phyloP scores from a whole-genome alignment of 1,140 invertebrate species.

The Drosophila prosaltans region DNA sequence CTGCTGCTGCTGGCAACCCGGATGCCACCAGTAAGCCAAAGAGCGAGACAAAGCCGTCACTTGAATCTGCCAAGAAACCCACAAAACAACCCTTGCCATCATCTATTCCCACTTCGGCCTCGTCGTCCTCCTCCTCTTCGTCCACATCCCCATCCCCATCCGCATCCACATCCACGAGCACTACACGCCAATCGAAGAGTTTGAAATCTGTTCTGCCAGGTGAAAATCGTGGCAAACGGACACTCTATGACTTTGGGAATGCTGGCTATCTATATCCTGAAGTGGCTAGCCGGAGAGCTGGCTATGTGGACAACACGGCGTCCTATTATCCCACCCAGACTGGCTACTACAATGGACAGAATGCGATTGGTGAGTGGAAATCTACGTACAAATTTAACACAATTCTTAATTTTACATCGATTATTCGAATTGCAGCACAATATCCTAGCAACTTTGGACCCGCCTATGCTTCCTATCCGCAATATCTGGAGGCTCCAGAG shows the following conservation, averaged over 20 bases:
- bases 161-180: constrained; percentile 17
- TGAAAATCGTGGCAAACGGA: constrained; percentile 78
- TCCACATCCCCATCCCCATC: constrained; percentile 10
- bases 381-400: too few species aligned
- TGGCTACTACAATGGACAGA: constrained; percentile 73
- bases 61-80: constrained; percentile 26
- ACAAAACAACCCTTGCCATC: constrained; percentile 42
- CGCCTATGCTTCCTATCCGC: constrained; percentile 82
- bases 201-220: constrained; percentile 49
- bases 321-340: constrained; percentile 60
- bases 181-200: constrained; percentile 56
- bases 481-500: constrained; percentile 91
- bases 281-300: constrained; percentile 66
- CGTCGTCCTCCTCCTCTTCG: too few species aligned
- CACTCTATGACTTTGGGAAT: constrained; percentile 77
- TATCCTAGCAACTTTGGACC: constrained; percentile 55
- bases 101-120: constrained; percentile 15
- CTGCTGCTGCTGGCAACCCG: constrained; percentile 9
- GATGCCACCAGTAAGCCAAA: constrained; percentile 43
- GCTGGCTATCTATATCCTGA: constrained; percentile 71
- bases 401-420: too few species aligned
- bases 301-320: constrained; percentile 55
- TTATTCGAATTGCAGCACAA: constrained; percentile 54
- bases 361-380: constrained; percentile 62
- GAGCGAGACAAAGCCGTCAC: constrained; percentile 43